Evolutionary conservation across 2,888 invertebrate species (phyloP).

Genomic region (Eristalis arbustorum): DNA sequence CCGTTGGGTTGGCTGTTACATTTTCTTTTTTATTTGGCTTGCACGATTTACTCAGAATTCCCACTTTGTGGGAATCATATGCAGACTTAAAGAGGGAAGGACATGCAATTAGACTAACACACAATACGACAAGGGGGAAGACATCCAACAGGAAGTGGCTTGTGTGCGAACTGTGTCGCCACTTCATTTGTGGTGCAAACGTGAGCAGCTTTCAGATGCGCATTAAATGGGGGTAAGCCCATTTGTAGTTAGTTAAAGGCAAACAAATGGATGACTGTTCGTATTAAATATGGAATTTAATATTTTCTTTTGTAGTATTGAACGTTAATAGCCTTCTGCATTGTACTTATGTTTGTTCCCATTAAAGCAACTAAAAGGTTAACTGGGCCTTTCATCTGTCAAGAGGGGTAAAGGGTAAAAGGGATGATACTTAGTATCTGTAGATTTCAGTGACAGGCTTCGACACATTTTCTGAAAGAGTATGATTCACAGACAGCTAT

Average conservation of each 20-base stretch:
- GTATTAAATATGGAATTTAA: too few species aligned
- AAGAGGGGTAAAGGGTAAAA: too few species aligned
- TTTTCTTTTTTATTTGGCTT: slow-evolving; percentile 10
- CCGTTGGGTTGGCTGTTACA: not conserved
- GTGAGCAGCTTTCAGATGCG: slow-evolving; percentile 20
- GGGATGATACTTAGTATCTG: too few species aligned
- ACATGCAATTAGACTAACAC: slow-evolving; percentile 67
- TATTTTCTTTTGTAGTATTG: too few species aligned
- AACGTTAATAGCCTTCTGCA: too few species aligned
- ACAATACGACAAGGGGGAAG: slow-evolving; percentile 16
- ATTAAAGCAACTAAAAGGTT: too few species aligned
- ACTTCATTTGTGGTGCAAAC: slow-evolving; percentile 32
- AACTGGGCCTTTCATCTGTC: too few species aligned
- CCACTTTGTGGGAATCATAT: slow-evolving; percentile 26
- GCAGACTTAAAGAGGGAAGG: slow-evolving; percentile 18
- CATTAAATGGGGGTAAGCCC: slow-evolving; percentile 23
- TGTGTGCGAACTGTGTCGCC: slow-evolving; percentile 66
- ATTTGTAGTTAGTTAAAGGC: slow-evolving; percentile 14
- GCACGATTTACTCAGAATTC: slow-evolving; percentile 38
- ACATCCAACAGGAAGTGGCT: slow-evolving; percentile 39
- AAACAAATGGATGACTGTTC: not conserved
- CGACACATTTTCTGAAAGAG: too few species aligned
- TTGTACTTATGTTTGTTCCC: too few species aligned
- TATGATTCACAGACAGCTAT: too few species aligned
- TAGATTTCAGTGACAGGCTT: too few species aligned